Percentiles rank a stretch among this genome's conserved stretches.
Evolutionary conservation across 2,797 vertebrate species (phyloP).

Genomic region (Ispidina lecontei): DNA sequence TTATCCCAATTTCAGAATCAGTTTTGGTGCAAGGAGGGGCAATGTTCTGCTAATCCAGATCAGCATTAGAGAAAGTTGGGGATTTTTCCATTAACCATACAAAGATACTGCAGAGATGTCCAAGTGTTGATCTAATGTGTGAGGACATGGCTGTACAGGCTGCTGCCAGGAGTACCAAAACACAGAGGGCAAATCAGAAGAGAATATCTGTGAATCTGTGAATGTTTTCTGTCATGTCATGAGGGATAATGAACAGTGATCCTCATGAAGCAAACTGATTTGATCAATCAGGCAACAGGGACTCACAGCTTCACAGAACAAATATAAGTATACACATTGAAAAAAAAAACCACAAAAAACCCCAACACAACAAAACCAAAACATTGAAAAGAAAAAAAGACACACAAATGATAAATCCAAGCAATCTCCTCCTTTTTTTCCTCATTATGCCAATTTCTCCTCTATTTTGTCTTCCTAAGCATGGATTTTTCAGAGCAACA

Average conservation of each 20-base stretch:
- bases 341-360: too few species aligned
- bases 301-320: background rate
- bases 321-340: background rate
- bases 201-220: background rate
- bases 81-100: background rate
- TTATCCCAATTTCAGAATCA: constrained; percentile 41
- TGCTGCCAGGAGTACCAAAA: background rate
- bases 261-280: background rate
- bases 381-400: background rate
- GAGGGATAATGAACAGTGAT: background rate
- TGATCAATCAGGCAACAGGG: background rate
- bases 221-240: background rate
- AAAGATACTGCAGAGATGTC: background rate
- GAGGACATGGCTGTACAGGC: background rate
- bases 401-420: background rate
- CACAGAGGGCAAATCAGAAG: background rate
- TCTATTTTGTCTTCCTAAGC: background rate
- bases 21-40: background rate
- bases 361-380: background rate
- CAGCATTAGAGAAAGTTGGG: background rate
- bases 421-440: background rate
- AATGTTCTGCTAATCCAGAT: background rate
- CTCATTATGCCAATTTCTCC: background rate
- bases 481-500: background rate
- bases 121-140: background rate